These are phyloP conservation scores for Apostichopus japonicus DNA, from an alignment of 35 echinoderm and acorn worm genomes.

Conservation along the genomic window DNA sequence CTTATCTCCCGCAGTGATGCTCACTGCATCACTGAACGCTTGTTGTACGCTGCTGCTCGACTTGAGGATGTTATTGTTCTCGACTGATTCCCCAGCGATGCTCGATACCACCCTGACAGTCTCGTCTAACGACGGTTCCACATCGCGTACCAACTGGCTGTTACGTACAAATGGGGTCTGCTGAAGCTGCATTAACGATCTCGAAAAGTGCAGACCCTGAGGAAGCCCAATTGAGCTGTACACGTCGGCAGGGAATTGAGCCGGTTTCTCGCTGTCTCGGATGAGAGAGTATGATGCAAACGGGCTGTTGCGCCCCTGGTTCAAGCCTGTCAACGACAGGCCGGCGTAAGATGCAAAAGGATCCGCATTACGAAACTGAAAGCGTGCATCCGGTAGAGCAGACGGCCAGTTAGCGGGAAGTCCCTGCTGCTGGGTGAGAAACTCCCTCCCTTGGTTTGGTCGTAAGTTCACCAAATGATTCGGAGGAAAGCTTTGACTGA, in stretches of 20 bases:
- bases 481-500: conserved; percentile 57
- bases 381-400: conserved; percentile 19
- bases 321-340: conserved; percentile 28
- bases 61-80: conserved; percentile 84
- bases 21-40: conserved; percentile 58
- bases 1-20: conserved; percentile 59
- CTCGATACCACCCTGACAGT: conserved; percentile 28
- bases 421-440: conserved; percentile 47
- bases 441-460: conserved; percentile 61
- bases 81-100: conserved; percentile 24
- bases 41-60: conserved; percentile 67
- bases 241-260: conserved; percentile 30
- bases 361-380: conserved; percentile 26
- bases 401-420: conserved; percentile 43
- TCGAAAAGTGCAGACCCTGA: conserved; percentile 35
- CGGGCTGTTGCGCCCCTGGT: conserved; percentile 47
- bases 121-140: conserved; percentile 11
- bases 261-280: conserved; percentile 23
- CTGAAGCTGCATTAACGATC: conserved; percentile 56
- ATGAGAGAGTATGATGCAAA: conserved; percentile 47
- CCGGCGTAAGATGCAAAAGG: conserved; percentile 14
- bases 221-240: conserved; percentile 46
- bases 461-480: conserved; percentile 21
- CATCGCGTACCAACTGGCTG: neutral
- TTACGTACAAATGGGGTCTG: conserved; percentile 27